phyloP scores from a whole-genome alignment of 2,797 vertebrate genomes.

The Bovichtus diacanthus region DNA sequence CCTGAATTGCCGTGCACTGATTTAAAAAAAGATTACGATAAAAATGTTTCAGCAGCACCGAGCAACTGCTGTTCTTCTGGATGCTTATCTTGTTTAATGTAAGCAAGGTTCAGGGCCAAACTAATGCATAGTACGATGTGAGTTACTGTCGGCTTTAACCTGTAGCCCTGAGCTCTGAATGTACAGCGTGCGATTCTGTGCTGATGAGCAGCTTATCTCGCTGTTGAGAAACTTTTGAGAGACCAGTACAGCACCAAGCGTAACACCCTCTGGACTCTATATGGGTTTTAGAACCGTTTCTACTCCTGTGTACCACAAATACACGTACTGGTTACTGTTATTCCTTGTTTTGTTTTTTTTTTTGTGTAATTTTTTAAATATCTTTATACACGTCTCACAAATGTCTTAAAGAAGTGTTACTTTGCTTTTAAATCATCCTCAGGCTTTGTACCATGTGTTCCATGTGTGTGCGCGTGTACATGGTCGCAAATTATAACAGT shows the following conservation, averaged over 20 bases:
- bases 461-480: conserved; percentile 7
- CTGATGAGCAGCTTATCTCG: neutral
- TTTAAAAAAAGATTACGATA: neutral
- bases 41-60: neutral
- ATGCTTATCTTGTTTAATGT: neutral
- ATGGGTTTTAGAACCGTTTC: neutral
- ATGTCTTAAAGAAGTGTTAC: conserved; percentile 67
- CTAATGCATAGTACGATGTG: neutral
- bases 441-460: conserved; percentile 36
- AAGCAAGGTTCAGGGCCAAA: neutral
- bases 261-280: neutral
- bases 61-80: neutral
- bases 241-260: neutral
- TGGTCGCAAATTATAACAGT: conserved; percentile 7
- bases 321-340: conserved; percentile 32
- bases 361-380: conserved; percentile 29
- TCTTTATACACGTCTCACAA: conserved; percentile 53
- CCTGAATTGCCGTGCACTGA: neutral
- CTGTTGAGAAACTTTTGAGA: neutral
- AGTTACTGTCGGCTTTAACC: neutral
- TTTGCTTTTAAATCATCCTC: conserved; percentile 44
- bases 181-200: neutral
- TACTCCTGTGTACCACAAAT: conserved; percentile 8
- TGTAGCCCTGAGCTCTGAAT: neutral
- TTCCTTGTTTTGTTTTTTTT: neutral